phyloP scores from a whole-genome alignment of 2,113 vertebrate species.

The Xiphophorus couchianus region DNA sequence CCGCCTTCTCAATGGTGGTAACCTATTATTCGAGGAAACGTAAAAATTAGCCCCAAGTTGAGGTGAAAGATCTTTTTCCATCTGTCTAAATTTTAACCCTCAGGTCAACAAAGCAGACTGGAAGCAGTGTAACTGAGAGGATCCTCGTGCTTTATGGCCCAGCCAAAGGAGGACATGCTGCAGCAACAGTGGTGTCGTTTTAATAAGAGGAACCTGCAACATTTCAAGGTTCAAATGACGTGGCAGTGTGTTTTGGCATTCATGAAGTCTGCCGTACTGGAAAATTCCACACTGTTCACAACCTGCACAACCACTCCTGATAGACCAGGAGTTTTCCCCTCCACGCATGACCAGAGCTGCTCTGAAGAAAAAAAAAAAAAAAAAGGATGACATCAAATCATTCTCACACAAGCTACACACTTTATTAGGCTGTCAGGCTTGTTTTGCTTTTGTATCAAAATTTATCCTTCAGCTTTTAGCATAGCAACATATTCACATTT shows the following conservation, averaged over 20 bases:
- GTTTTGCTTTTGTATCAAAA: background rate
- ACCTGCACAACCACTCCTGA: conserved; percentile 20
- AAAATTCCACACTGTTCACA: conserved; percentile 54
- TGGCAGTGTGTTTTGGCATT: conserved; percentile 37
- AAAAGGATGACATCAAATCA: conserved; percentile 12
- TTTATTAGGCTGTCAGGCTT: conserved; percentile 6
- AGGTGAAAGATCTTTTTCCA: conserved; percentile 49
- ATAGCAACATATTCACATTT: background rate
- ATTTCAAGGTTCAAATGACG: conserved; percentile 47
- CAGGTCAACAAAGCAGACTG: conserved; percentile 44
- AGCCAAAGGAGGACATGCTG: conserved; percentile 20
- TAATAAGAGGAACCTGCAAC: conserved; percentile 54
- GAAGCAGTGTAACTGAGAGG: conserved; percentile 23
- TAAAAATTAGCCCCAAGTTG: conserved; percentile 64
- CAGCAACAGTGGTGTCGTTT: conserved; percentile 22
- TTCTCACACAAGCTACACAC: conserved; percentile 4
- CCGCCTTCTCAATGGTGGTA: conserved; percentile 67
- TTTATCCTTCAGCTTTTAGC: background rate
- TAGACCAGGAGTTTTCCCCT: conserved; percentile 5
- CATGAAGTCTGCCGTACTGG: conserved; percentile 30
- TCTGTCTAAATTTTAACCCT: conserved; percentile 71
- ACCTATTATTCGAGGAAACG: conserved; percentile 66
- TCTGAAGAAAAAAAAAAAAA: conserved; percentile 29
- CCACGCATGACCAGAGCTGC: conserved; percentile 13
- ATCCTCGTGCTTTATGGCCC: conserved; percentile 37